These are phyloP conservation scores for Cecropterus lyciades DNA, from an alignment of 1,140 invertebrate species.

Conservation along the genomic window DNA sequence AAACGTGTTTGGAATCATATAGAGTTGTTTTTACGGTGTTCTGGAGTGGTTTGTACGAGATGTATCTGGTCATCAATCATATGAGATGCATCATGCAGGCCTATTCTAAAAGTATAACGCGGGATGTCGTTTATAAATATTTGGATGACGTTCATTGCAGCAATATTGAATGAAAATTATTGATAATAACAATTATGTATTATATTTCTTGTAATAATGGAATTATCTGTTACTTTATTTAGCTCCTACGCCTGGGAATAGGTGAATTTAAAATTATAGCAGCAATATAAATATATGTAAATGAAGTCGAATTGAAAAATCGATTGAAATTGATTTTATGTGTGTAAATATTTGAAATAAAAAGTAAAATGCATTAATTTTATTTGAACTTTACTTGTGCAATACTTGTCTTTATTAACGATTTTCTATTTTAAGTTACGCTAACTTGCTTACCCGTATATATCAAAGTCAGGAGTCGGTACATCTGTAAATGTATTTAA, in stretches of 20 bases:
- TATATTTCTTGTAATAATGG: too few relatives aligned
- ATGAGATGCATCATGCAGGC: constrained; percentile 7
- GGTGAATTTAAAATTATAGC: too few relatives aligned
- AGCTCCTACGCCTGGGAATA: too few relatives aligned
- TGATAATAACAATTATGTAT: too few relatives aligned
- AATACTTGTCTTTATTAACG: too few relatives aligned
- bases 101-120: constrained; percentile 37
- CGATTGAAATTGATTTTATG: too few relatives aligned
- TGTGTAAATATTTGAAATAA: too few relatives aligned
- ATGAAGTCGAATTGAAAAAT: too few relatives aligned
- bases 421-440: background rate
- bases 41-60: constrained; percentile 3
- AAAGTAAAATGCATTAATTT: background rate
- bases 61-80: constrained; percentile 49
- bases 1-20: background rate
- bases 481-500: constrained; percentile 35
- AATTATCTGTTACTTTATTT: too few relatives aligned
- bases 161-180: too few relatives aligned
- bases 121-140: constrained; percentile 20
- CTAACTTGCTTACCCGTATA: constrained; percentile 4
- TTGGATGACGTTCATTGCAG: constrained; percentile 13
- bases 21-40: constrained; percentile 34
- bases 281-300: too few relatives aligned
- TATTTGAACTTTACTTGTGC: background rate
- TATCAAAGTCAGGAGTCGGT: constrained; percentile 6